Conservation (phyloP, 2,113 vertebrate genomes). For the Crocuta crocuta region DNA sequence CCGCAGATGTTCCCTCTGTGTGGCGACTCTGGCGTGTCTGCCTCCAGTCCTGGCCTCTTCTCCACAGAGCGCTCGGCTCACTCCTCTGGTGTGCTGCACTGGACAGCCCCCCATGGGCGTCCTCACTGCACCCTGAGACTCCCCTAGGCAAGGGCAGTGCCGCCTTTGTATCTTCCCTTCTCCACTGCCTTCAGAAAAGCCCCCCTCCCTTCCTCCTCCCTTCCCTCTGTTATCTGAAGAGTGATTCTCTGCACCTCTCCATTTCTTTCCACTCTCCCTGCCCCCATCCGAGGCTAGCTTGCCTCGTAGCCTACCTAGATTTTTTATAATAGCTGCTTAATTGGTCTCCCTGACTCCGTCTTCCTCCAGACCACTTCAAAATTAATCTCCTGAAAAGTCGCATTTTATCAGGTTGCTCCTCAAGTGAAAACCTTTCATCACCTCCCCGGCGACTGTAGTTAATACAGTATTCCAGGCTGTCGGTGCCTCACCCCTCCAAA, state of each 20-base stretch:
- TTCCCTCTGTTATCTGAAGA: not conserved
- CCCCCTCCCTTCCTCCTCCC: not conserved
- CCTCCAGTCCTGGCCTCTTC: not conserved
- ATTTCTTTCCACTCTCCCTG: not conserved
- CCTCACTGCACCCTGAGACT: not conserved
- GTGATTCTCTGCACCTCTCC: not conserved
- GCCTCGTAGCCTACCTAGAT: not conserved
- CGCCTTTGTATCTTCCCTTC: not conserved
- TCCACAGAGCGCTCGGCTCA: not conserved
- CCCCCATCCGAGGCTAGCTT: not conserved
- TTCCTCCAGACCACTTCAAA: slow-evolving; percentile 43
- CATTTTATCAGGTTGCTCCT: slow-evolving; percentile 35
- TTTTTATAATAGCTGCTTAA: not conserved
- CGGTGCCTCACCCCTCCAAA: not conserved
- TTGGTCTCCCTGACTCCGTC: not conserved
- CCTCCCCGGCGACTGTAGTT: not conserved
- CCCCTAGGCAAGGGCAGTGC: not conserved
- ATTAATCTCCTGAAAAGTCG: slow-evolving; percentile 52
- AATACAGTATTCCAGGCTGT: not conserved
- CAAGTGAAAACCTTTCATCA: not conserved
- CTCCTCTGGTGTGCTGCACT: too few relatives aligned
- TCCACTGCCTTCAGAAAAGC: not conserved
- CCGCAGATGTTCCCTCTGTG: not conserved
- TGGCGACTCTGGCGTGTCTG: not conserved
- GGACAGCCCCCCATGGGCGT: not conserved